A percentile compares a stretch with the other conserved stretches of the same genome.
These are phyloP conservation scores for Acanthurus tractus DNA, from an alignment of 2,797 vertebrate genomes.

Conservation along the genomic window DNA sequence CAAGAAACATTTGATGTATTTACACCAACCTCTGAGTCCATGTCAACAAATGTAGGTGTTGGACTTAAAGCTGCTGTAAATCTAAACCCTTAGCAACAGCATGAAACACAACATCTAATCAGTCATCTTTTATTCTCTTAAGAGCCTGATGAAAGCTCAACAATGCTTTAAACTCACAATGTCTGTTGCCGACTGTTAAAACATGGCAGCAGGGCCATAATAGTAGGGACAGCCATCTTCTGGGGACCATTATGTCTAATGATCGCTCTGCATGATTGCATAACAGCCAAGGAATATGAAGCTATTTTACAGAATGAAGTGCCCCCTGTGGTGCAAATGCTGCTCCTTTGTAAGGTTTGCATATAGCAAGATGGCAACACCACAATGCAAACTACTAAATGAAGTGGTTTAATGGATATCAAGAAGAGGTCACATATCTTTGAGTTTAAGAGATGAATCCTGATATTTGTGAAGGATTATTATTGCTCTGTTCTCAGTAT, in stretches of 20 bases:
- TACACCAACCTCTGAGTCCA: not conserved
- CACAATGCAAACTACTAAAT: conserved; percentile 60
- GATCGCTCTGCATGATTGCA: conserved; percentile 74
- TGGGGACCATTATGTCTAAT: conserved; percentile 76
- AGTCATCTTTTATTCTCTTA: conserved; percentile 65
- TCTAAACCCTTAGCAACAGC: conserved; percentile 39
- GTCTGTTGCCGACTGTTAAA: conserved; percentile 67
- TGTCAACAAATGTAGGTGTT: conserved; percentile 19
- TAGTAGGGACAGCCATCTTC: conserved; percentile 66
- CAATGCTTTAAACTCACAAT: conserved; percentile 60
- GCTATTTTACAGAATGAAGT: conserved; percentile 68
- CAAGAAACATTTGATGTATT: too few relatives aligned
- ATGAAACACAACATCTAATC: conserved; percentile 53
- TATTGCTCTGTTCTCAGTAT: too few relatives aligned
- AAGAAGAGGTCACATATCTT: conserved; percentile 49
- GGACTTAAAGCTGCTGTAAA: conserved; percentile 31
- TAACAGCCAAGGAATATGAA: conserved; percentile 71
- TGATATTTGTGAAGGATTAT: too few relatives aligned
- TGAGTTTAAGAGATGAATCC: conserved; percentile 40
- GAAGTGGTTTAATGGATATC: conserved; percentile 55
- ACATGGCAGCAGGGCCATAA: conserved; percentile 68
- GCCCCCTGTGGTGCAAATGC: conserved; percentile 61
- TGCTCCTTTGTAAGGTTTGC: conserved; percentile 36
- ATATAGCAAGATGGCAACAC: conserved; percentile 47
- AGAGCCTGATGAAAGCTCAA: conserved; percentile 61